These are phyloP conservation scores for Conops quadrifasciatus DNA, from an alignment of 2,888 invertebrate species.

Conservation along the genomic window DNA sequence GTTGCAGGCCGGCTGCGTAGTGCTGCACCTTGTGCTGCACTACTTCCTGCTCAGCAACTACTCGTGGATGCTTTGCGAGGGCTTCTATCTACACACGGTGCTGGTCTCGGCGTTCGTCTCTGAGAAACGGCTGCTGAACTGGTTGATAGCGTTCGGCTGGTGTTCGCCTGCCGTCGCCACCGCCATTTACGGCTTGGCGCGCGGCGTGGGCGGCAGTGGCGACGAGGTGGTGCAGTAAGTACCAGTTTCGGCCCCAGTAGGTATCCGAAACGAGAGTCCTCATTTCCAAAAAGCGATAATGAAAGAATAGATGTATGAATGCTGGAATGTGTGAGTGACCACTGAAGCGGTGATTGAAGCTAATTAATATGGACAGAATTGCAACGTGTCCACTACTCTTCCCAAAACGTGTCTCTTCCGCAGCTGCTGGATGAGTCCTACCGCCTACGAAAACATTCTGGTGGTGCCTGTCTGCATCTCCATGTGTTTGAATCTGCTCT, in stretches of 20 bases:
- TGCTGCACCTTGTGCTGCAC: conserved; percentile 82
- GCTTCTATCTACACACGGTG: conserved; percentile 91
- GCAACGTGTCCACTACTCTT: too few species aligned
- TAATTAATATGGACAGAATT: too few species aligned
- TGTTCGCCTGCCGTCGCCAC: conserved; percentile 76
- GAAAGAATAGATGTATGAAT: conserved; percentile 1
- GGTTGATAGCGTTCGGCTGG: conserved; percentile 88
- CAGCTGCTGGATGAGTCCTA: conserved; percentile 82
- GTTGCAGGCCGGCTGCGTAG: conserved; percentile 78
- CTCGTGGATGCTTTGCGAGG: conserved; percentile 97
- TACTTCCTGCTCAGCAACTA: conserved; percentile 92
- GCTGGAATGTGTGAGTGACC: too few species aligned
- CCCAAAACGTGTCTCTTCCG: neutral
- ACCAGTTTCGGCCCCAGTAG: neutral
- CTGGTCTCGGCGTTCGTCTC: conserved; percentile 91
- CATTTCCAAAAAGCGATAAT: neutral
- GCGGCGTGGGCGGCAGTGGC: conserved; percentile 68
- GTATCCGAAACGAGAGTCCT: neutral
- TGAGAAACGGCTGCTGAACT: conserved; percentile 83
- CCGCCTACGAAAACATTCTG: conserved; percentile 76
- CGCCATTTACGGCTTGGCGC: conserved; percentile 73
- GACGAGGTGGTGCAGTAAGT: conserved; percentile 71
- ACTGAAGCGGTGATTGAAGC: too few species aligned
- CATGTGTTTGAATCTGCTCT: conserved; percentile 82
- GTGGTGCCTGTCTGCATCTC: conserved; percentile 81